A percentile compares a stretch with the other conserved stretches of the same genome.
phyloP scores from a whole-genome alignment of 2,113 vertebrate genomes.

The Haemorhous mexicanus region DNA sequence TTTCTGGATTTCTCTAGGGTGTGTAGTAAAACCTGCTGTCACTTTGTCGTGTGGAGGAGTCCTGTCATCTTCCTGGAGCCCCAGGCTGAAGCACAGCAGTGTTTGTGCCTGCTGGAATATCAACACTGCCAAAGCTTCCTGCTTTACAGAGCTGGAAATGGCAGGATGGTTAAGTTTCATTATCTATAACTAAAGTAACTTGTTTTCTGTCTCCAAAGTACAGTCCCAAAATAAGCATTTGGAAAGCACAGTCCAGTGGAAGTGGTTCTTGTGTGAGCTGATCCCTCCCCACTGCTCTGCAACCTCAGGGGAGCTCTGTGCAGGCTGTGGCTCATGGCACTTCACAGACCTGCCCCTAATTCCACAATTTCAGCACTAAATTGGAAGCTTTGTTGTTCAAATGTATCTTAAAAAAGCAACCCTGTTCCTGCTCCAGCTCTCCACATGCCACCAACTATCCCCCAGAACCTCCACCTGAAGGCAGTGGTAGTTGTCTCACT shows the following conservation, averaged over 20 bases:
- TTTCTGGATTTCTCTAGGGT: neutral
- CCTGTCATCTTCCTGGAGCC: neutral
- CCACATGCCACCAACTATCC: neutral
- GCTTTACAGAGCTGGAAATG: neutral
- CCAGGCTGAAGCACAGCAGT: neutral
- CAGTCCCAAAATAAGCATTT: neutral
- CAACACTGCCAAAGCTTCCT: neutral
- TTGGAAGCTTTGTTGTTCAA: neutral
- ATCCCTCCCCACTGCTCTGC: neutral
- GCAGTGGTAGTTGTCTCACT: neutral
- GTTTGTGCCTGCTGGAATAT: neutral
- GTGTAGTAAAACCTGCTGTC: neutral
- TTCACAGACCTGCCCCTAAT: neutral
- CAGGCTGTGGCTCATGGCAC: neutral
- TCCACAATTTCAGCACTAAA: neutral
- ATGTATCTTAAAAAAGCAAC: neutral
- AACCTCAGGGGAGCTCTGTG: neutral
- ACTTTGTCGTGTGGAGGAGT: neutral
- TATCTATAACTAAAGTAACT: neutral
- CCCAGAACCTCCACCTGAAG: neutral
- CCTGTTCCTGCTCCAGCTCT: neutral
- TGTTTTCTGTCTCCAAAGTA: neutral
- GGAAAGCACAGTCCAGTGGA: neutral
- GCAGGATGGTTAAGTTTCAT: neutral
- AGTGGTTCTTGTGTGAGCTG: neutral